Evolutionary conservation across 92 coral and sea anemone species (phyloP).

Genomic region (Actinernus sp.): DNA sequence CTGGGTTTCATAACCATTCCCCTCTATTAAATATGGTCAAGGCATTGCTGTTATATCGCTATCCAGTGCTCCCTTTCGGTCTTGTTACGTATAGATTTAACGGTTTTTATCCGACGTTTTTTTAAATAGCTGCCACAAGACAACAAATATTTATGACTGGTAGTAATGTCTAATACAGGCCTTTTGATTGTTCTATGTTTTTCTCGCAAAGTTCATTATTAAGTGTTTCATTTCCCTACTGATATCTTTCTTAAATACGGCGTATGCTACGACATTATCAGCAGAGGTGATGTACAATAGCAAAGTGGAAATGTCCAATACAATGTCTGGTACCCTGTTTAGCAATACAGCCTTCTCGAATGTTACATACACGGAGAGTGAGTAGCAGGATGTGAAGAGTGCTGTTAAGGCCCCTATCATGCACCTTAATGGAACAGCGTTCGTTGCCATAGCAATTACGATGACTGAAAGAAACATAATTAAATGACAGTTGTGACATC

Average conservation of each 20-base stretch:
- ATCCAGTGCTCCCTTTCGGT: no score
- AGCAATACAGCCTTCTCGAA: slow-evolving; percentile 2
- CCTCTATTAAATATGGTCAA: no score
- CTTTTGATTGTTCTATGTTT: no score
- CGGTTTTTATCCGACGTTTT: no score
- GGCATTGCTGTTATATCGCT: no score
- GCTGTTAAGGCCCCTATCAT: slow-evolving; percentile 24
- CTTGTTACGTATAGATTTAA: no score
- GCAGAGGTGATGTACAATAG: slow-evolving; percentile 34
- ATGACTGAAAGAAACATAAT: slow-evolving; percentile 3
- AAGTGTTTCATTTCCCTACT: slow-evolving; percentile 10
- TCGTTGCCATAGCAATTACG: slow-evolving; percentile 8
- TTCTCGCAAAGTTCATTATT: no score
- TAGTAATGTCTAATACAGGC: no score
- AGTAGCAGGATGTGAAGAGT: slow-evolving; percentile 16
- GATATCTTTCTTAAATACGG: slow-evolving; percentile 26
- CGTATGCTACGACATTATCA: slow-evolving; percentile 35
- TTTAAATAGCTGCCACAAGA: no score
- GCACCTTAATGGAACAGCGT: slow-evolving; percentile 13
- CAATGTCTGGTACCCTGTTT: slow-evolving; percentile 9
- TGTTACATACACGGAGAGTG: slow-evolving; percentile 13
- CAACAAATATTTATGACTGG: no score
- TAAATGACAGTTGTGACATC: slow-evolving; percentile 38
- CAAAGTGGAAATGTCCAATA: slow-evolving; percentile 10
- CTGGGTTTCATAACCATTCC: no score